phyloP scores from a whole-genome alignment of 2,888 invertebrate genomes.

The Cheilosia soror region DNA sequence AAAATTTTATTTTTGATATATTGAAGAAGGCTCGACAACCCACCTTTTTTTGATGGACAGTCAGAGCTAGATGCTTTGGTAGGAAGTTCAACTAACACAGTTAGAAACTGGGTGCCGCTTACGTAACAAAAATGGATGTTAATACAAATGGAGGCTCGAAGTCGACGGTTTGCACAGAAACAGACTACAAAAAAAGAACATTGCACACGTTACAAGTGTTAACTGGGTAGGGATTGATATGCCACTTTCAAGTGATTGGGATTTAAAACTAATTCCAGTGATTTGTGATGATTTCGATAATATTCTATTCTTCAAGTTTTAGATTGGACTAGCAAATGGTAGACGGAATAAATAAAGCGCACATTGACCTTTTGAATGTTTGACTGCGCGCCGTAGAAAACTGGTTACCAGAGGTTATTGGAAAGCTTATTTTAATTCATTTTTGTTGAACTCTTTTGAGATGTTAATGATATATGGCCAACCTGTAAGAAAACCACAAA shows the following conservation, averaged over 20 bases:
- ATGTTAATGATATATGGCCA: neutral
- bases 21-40: neutral
- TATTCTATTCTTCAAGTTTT: slow-evolving; percentile 3
- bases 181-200: neutral
- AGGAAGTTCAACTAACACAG: neutral
- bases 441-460: neutral
- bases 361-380: slow-evolving; percentile 31
- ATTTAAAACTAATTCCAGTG: slow-evolving; percentile 33
- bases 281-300: slow-evolving; percentile 24
- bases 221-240: slow-evolving; percentile 3
- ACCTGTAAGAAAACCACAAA: neutral
- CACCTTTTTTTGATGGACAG: slow-evolving; percentile 22
- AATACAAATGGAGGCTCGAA: slow-evolving; percentile 8
- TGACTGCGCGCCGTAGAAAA: slow-evolving; percentile 6
- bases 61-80: slow-evolving; percentile 33
- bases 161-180: neutral
- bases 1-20: neutral
- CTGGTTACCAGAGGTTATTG: slow-evolving; percentile 28
- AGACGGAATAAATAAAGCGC: slow-evolving; percentile 20
- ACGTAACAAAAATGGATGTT: slow-evolving; percentile 23
- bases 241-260: slow-evolving; percentile 41
- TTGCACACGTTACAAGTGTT: slow-evolving; percentile 51
- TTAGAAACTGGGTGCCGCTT: slow-evolving; percentile 54
- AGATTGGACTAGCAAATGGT: neutral
- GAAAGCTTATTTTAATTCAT: neutral